These are phyloP conservation scores for Idaea dimidiata DNA, from an alignment of 2,888 invertebrate genomes.

Conservation along the genomic window DNA sequence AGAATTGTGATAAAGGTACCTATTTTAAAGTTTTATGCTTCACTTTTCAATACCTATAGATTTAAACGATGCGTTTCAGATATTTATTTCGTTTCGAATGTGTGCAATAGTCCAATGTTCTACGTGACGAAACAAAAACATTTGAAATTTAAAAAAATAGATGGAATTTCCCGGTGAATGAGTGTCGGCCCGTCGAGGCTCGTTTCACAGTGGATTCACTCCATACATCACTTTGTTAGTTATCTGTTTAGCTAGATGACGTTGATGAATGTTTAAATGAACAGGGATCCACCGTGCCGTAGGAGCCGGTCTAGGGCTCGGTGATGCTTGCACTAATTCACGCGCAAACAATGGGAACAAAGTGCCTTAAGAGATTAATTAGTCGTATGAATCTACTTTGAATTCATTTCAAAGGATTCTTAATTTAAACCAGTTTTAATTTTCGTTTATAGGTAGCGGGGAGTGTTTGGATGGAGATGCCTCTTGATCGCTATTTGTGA, in stretches of 20 bases:
- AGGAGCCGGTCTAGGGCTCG: conserved; percentile 33
- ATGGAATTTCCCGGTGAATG: conserved; percentile 34
- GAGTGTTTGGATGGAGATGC: too few relatives aligned
- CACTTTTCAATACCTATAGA: background rate
- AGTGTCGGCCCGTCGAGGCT: conserved; percentile 38
- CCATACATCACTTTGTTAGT: conserved; percentile 69
- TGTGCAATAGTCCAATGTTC: background rate
- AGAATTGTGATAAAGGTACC: background rate
- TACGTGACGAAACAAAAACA: conserved; percentile 13
- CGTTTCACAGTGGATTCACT: conserved; percentile 58
- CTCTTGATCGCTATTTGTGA: too few relatives aligned
- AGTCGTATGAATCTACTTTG: conserved; percentile 27
- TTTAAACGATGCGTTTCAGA: background rate
- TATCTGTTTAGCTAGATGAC: conserved; percentile 65
- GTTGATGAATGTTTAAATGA: conserved; percentile 62
- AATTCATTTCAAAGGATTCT: conserved; percentile 30
- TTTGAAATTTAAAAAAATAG: conserved; percentile 26
- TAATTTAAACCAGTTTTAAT: background rate
- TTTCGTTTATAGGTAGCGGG: background rate
- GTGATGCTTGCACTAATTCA: conserved; percentile 39
- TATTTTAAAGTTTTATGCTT: background rate
- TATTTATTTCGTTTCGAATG: background rate
- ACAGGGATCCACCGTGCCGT: conserved; percentile 38
- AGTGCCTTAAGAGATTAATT: conserved; percentile 36
- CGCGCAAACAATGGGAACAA: conserved; percentile 44